A percentile compares a stretch with the other conserved stretches of the same genome.
Evolutionary conservation across 2,888 invertebrate species (phyloP).

Genomic region (Dione vanillae): DNA sequence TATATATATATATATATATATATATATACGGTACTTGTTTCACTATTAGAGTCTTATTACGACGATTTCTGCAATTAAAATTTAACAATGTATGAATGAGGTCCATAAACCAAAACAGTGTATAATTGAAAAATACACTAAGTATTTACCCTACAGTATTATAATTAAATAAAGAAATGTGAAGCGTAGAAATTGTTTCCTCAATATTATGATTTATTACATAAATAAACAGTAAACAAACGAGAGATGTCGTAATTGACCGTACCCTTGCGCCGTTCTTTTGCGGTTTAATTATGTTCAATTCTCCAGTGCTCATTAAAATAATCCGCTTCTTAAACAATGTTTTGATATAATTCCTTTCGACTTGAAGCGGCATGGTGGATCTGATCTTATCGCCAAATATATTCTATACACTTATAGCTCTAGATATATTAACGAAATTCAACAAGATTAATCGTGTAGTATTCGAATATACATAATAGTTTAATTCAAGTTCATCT

Average conservation of each 20-base stretch:
- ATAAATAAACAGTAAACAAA: constrained; percentile 21
- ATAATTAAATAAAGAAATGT: too few species aligned
- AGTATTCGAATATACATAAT: too few species aligned
- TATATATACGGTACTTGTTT: too few species aligned
- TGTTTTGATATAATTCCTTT: constrained; percentile 45
- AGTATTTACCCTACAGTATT: too few species aligned
- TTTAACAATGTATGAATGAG: too few species aligned
- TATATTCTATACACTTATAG: constrained; percentile 13
- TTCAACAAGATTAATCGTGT: too few species aligned
- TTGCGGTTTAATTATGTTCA: constrained; percentile 38
- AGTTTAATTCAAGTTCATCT: too few species aligned
- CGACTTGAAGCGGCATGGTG: constrained; percentile 39
- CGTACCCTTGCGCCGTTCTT: constrained; percentile 27
- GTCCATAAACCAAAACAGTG: constrained; percentile 17
- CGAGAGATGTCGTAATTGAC: constrained; percentile 22
- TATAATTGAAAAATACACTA: too few species aligned
- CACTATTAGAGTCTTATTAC: too few species aligned
- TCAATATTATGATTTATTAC: neutral
- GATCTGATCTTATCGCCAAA: constrained; percentile 36
- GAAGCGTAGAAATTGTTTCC: too few species aligned
- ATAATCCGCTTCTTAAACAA: constrained; percentile 47
- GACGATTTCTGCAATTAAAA: too few species aligned
- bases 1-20: too few species aligned
- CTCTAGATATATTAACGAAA: neutral
- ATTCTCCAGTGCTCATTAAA: constrained; percentile 44